A percentile compares a stretch with the other conserved stretches of the same genome.
These are phyloP conservation scores for Zaprionus ornatus DNA, from an alignment of 1,140 invertebrate genomes.

Conservation along the genomic window DNA sequence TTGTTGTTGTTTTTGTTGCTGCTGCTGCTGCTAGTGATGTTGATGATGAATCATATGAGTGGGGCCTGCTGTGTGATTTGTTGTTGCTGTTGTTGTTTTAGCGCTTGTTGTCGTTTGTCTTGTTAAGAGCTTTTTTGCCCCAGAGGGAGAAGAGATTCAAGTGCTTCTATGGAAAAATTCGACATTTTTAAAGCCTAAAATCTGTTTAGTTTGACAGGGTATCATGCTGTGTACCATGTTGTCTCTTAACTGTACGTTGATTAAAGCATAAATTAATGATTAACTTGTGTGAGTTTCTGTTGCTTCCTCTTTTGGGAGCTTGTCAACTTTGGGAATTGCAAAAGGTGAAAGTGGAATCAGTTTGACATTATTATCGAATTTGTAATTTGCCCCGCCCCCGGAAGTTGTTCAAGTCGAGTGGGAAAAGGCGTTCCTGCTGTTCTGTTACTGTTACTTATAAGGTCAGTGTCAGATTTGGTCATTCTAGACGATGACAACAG, in stretches of 20 bases:
- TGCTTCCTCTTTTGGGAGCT: neutral
- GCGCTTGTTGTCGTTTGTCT: conserved; percentile 3
- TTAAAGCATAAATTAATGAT: conserved; percentile 51
- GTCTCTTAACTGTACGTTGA: neutral
- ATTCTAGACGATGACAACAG: conserved; percentile 17
- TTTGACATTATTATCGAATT: conserved; percentile 20
- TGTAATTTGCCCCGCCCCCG: conserved; percentile 19
- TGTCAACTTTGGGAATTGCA: neutral
- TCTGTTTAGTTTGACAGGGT: neutral
- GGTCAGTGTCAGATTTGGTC: conserved; percentile 72
- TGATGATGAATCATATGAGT: conserved; percentile 23
- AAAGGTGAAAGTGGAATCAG: conserved; percentile 69
- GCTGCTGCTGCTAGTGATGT: neutral
- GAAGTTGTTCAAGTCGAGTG: conserved; percentile 67
- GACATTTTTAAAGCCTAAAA: neutral
- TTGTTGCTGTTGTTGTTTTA: neutral
- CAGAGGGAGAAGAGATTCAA: neutral
- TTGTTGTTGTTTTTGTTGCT: neutral
- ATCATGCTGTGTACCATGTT: no score
- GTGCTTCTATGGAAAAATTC: neutral
- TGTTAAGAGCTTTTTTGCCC: conserved; percentile 17
- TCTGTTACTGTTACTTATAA: conserved; percentile 43
- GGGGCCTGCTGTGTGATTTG: conserved; percentile 9
- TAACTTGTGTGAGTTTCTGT: no score
- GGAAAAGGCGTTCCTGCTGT: neutral